Evolutionary conservation across 1,140 invertebrate species (phyloP), one percentile per base, ranked within the genome.

Genomic region (Muscidifurax raptorellus): DNA sequence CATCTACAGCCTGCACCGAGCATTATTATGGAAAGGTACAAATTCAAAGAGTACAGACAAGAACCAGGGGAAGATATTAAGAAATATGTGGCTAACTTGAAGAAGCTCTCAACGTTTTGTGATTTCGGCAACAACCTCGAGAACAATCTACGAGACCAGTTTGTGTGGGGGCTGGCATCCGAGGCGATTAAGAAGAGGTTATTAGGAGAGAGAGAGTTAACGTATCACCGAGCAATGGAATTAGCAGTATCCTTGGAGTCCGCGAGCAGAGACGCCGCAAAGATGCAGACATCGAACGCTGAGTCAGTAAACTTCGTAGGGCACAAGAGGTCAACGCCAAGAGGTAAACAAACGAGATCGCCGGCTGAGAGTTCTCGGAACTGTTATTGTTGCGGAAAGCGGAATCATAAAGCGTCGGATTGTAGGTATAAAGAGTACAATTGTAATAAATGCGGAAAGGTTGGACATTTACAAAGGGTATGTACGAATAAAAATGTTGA

Each of bases 1-100:
- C 88, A 91, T 78, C 77, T 91, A 52, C 80, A 91, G 67, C 91
- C 90, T 1, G 80, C 84, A n/a, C 85, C 88, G 1, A 91, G 88
- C 18, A 83, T 88, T 12, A 89, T 90, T 3, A 27, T 15, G 36
- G n/a, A n/a, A n/a, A n/a, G n/a, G n/a, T n/a, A n/a, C n/a, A n/a
- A n/a, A n/a, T n/a, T n/a, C n/a, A n/a, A n/a, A n/a, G n/a, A n/a
- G n/a, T n/a, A n/a, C n/a, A n/a, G n/a, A n/a, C n/a, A n/a, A n/a
- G n/a, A n/a, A n/a, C n/a, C n/a, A n/a, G n/a, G n/a, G n/a, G n/a
- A n/a, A n/a, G n/a, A n/a, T n/a, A n/a, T n/a, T n/a, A n/a, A n/a
- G n/a, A n/a, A n/a, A n/a, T n/a, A n/a, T n/a, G n/a, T n/a, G n/a
- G n/a, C n/a, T n/a, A n/a, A 40, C 2, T 15, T 74, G 6, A 74